These are phyloP conservation scores for Rhagoletis zephyria DNA, from an alignment of 1,140 invertebrate species.

Conservation along the genomic window DNA sequence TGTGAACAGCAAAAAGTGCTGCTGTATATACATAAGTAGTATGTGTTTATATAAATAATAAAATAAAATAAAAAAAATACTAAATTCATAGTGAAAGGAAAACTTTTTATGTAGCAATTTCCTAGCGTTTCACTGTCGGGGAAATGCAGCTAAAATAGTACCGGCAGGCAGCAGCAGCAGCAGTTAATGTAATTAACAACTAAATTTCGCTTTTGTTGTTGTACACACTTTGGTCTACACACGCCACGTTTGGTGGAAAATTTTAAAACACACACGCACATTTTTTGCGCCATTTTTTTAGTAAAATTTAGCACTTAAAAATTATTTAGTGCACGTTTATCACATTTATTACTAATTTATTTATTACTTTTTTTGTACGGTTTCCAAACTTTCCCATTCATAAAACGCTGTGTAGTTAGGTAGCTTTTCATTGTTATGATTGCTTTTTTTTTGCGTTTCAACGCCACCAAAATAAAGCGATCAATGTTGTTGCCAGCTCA, in stretches of 20 bases:
- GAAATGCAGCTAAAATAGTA: no score
- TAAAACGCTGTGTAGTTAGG: background rate
- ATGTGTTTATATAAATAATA: no score
- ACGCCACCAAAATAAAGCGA: background rate
- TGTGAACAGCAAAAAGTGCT: background rate
- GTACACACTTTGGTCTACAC: no score
- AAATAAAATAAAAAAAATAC: background rate
- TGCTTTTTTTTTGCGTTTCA: constrained; percentile 1
- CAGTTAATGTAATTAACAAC: no score
- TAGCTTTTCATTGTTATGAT: background rate
- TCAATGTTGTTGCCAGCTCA: background rate
- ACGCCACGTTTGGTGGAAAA: no score
- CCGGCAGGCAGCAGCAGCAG: no score
- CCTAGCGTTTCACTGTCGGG: no score
- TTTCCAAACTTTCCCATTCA: no score
- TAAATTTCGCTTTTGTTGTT: no score
- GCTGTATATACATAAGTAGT: no score
- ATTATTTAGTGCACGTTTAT: background rate
- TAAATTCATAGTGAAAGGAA: background rate
- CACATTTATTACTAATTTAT: background rate
- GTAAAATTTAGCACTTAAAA: background rate
- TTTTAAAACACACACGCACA: no score
- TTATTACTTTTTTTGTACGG: background rate
- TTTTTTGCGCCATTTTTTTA: background rate
- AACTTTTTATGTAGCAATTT: background rate